Percentiles rank a stretch among this genome's conserved stretches.
These are phyloP conservation scores for Pangasius larnaudii DNA, from an alignment of 2,797 vertebrate species.

Conservation along the genomic window DNA sequence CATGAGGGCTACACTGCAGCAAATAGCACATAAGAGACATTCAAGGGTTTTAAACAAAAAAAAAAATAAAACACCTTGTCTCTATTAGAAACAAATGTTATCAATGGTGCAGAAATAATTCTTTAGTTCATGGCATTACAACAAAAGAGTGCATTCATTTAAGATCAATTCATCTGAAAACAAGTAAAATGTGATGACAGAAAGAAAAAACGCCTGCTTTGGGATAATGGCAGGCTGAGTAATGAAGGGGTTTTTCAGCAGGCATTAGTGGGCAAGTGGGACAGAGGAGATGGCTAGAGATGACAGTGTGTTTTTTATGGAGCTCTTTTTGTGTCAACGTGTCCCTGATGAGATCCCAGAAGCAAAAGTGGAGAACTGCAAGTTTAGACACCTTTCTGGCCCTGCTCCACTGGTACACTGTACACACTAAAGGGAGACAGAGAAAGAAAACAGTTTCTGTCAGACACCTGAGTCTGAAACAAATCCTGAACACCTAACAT, in stretches of 20 bases:
- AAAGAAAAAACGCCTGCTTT: not conserved
- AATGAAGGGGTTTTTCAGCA: not conserved
- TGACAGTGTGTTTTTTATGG: conserved; percentile 1
- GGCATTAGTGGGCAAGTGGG: conserved; percentile 17
- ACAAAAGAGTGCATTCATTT: conserved; percentile 5
- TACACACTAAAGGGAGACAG: conserved; percentile 70
- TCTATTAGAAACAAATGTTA: not conserved
- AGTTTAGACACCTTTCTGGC: conserved; percentile 74
- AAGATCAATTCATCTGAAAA: not conserved
- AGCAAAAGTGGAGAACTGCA: conserved; percentile 31
- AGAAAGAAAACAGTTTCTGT: conserved; percentile 13
- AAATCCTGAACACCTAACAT: not conserved
- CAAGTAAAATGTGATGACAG: not conserved
- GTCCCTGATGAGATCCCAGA: conserved; percentile 19
- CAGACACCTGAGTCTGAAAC: not conserved
- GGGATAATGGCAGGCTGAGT: not conserved
- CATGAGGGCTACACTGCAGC: not conserved
- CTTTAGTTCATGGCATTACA: conserved; percentile 1
- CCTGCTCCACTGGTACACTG: conserved; percentile 75
- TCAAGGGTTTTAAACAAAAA: not conserved
- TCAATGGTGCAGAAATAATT: not conserved
- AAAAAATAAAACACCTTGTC: not conserved
- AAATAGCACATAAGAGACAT: not conserved
- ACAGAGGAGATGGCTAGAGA: conserved; percentile 5
- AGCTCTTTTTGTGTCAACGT: conserved; percentile 16